Evolutionary conservation across 1,140 invertebrate genomes (phyloP), one percentile per base, ranked within the genome.

Genomic region (Plectus sambesii): DNA sequence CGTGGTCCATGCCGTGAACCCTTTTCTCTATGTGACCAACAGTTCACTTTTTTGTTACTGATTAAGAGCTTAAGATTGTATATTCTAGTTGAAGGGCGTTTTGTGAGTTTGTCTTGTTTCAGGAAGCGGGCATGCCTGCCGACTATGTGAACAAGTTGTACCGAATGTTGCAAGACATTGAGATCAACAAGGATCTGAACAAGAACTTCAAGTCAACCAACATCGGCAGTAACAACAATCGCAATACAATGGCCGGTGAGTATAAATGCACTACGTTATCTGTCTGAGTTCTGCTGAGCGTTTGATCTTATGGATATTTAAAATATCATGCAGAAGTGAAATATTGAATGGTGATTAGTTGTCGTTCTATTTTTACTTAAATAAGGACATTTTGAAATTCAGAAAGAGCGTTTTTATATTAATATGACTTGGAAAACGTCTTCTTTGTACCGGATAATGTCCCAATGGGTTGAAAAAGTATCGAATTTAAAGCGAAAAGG

Each of bases 141-240:
- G 94, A 99, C 73, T 96, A 90, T 77, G 89, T 99, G 5, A 96
- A 96, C 75, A 96, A 98, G 74, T 72, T 99, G 58, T 88, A 93
- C 86, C 60, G 78, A 53, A 79, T 80, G 77, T 75, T 80, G 48
- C 89, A 97, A 78, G 94, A 99, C 71, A 88, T 98, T 55, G 97
- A 98, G 79, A 86, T 96, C 12, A 93, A 87, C 63, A 87, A 94
- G 73, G 90, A 96, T 77, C 75, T 97, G n/a, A 98, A 98, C 37
- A 53, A 54, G 20, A 60, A 62, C 25, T 58, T 67, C 25, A 73
- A 50, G 56, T 61, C 39, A 58, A n/a, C n/a, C n/a, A n/a, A n/a
- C n/a, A 66, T 53, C 45, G 70, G 42, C 68, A 70, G 52, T 1
- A 51, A 55, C 17, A 62, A 63, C 27, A 59, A 62, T 33, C 17